Percentiles rank a stretch among this genome's conserved stretches.
These are phyloP conservation scores for Anthopleura sola DNA, from an alignment of 64 coral and sea anemone genomes.

Conservation along the genomic window DNA sequence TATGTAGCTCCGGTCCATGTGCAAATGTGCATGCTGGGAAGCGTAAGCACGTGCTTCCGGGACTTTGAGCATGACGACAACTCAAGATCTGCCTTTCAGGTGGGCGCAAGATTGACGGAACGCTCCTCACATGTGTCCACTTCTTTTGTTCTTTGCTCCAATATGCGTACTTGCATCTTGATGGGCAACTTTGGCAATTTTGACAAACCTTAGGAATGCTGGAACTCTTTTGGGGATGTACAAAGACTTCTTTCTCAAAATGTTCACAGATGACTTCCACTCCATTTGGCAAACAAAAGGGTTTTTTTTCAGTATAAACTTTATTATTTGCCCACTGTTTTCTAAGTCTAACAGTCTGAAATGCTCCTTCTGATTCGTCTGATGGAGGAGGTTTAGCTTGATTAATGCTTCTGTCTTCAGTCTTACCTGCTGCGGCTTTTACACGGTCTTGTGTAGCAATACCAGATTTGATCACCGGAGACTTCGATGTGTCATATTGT, in stretches of 20 bases:
- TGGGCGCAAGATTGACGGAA: background rate
- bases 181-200: background rate
- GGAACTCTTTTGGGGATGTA: background rate
- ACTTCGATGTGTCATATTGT: background rate
- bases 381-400: background rate
- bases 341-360: background rate
- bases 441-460: background rate
- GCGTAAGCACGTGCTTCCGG: background rate
- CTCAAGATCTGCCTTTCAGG: background rate
- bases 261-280: constrained; percentile 7
- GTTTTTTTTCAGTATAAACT: background rate
- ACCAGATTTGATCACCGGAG: background rate
- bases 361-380: background rate
- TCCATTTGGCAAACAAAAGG: background rate
- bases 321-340: background rate
- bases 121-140: background rate
- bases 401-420: background rate
- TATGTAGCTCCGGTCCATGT: background rate
- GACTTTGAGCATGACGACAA: background rate
- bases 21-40: background rate
- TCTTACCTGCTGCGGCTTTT: no score
- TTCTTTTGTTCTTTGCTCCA: background rate
- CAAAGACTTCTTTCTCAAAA: constrained; percentile 1
- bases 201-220: background rate
- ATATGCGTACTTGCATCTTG: background rate